Evolutionary conservation across 2,113 vertebrate species (phyloP).

Genomic region (Oncorhynchus keta): DNA sequence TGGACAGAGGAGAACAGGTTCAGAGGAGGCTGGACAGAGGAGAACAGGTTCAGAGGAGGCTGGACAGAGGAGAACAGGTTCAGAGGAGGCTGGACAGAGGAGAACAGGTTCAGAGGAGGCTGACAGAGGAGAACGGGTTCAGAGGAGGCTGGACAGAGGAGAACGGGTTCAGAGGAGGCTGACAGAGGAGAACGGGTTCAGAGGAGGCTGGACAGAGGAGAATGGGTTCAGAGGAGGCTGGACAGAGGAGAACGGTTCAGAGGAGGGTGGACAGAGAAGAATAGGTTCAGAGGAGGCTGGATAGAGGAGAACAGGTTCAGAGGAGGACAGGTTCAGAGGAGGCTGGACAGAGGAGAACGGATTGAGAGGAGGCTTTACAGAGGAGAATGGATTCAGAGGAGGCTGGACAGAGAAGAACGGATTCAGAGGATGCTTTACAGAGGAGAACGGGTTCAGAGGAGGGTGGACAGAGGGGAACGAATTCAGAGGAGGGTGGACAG

Average conservation of each 20-base stretch:
- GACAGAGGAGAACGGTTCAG: slow-evolving; percentile 46
- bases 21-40: slow-evolving; percentile 37
- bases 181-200: slow-evolving; percentile 54
- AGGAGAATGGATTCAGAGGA: too few relatives aligned
- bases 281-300: slow-evolving; percentile 36
- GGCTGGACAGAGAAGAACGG: too few relatives aligned
- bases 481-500: slow-evolving; percentile 51
- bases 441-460: too few relatives aligned
- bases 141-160: slow-evolving; percentile 40
- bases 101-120: slow-evolving; percentile 57
- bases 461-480: background rate
- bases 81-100: slow-evolving; percentile 1
- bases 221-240: slow-evolving; percentile 56
- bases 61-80: too few relatives aligned
- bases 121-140: slow-evolving; percentile 50
- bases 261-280: too few relatives aligned
- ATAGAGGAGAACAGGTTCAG: slow-evolving; percentile 55
- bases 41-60: too few relatives aligned
- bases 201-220: slow-evolving; percentile 36
- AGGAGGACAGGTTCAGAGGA: slow-evolving; percentile 24
- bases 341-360: too few relatives aligned
- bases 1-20: slow-evolving; percentile 47
- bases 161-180: slow-evolving; percentile 57
- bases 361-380: too few relatives aligned
- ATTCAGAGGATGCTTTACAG: too few relatives aligned